A percentile compares a stretch with the other conserved stretches of the same genome.
Evolutionary conservation across 2,888 invertebrate species (phyloP).

Genomic region (Punctoribates punctum): DNA sequence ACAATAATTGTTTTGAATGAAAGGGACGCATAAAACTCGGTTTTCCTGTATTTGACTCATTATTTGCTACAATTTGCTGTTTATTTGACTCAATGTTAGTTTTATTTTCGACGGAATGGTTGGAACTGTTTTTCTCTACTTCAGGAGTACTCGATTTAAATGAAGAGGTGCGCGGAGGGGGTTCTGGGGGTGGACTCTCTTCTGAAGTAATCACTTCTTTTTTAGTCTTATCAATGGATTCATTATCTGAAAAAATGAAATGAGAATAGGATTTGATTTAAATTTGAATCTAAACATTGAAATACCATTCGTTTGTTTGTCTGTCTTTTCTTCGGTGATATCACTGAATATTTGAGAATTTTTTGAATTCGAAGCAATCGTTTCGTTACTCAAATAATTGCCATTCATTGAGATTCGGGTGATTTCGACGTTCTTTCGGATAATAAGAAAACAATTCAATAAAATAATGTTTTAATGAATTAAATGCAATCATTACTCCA

Average conservation of each 20-base stretch:
- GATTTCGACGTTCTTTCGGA: conserved; percentile 17
- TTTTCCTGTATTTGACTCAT: neutral
- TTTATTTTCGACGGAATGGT: conserved; percentile 3
- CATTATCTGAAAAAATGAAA: neutral
- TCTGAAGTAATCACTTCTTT: neutral
- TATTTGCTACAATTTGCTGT: neutral
- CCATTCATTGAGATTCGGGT: conserved; percentile 28
- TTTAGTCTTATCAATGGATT: neutral
- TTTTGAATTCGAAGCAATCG: conserved; percentile 16
- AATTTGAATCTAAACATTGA: too few species aligned
- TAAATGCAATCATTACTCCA: conserved; percentile 13
- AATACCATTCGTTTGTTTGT: neutral
- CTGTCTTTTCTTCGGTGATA: neutral
- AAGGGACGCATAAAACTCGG: conserved; percentile 27
- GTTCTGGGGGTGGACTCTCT: conserved; percentile 21
- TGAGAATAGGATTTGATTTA: neutral
- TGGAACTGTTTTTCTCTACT: neutral
- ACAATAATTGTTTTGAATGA: conserved; percentile 23
- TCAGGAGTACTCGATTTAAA: neutral
- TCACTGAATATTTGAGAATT: neutral
- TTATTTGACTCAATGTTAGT: neutral
- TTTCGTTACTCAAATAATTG: conserved; percentile 22
- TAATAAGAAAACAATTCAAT: neutral
- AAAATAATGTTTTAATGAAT: neutral
- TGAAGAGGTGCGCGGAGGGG: conserved; percentile 31